A percentile compares a stretch with the other conserved stretches of the same genome.
Evolutionary conservation across 2,113 vertebrate species (phyloP).

Genomic region (Camarhynchus parvulus): DNA sequence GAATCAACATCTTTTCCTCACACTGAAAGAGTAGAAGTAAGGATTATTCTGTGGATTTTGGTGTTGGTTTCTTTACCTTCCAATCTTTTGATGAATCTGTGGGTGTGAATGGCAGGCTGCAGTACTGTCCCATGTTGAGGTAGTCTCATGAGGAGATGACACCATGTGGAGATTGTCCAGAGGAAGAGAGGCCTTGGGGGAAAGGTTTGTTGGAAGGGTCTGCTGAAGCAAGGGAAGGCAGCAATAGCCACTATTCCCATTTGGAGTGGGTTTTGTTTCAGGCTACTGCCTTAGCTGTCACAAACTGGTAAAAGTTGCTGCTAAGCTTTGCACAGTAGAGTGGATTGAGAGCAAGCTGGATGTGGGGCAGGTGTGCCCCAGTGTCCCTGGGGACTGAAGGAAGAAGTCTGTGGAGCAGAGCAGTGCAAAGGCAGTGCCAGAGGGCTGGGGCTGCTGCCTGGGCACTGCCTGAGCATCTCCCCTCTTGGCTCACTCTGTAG

Average conservation of each 20-base stretch:
- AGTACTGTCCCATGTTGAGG: not conserved
- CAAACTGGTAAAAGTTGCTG: not conserved
- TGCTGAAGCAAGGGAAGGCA: not conserved
- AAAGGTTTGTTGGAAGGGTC: not conserved
- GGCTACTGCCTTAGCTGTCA: not conserved
- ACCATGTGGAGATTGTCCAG: not conserved
- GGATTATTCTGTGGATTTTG: not conserved
- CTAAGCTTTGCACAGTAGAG: not conserved
- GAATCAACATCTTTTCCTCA: not conserved
- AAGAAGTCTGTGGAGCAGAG: not conserved
- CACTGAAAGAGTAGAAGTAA: not conserved
- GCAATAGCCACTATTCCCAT: not conserved
- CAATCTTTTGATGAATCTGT: not conserved
- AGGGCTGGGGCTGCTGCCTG: not conserved
- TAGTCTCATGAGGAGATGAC: not conserved
- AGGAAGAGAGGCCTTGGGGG: not conserved
- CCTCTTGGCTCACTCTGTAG: not conserved
- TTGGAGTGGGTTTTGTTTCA: not conserved
- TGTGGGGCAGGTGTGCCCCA: not conserved
- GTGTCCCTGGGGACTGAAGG: not conserved
- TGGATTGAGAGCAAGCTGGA: not conserved
- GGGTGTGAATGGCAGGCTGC: not conserved
- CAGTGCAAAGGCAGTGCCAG: not conserved
- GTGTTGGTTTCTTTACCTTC: not conserved
- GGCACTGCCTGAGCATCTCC: not conserved